Base-by-base conservation (phyloP, 2,888 invertebrate species). In the Aelia acuminata region DNA sequence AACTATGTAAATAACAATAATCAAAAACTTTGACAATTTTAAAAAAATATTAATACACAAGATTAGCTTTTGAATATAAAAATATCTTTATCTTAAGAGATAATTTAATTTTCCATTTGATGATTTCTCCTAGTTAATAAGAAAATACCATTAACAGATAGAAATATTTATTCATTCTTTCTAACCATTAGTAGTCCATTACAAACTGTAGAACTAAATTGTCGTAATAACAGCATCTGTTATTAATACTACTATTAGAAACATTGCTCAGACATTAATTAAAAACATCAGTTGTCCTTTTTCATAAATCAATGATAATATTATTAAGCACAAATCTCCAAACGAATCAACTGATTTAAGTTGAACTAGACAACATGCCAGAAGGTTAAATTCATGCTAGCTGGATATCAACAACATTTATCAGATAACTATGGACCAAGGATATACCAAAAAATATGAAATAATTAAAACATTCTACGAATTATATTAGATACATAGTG, bases 221-320 rank as follows among this genome's bases (percentile, higher is more conserved):
- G 80, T 80, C 43, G 80, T 80, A 80, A 80, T 80, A 80, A 80
- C 80, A 80, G 80, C 80, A 80, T 80, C 80, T 5, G 43, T 80
- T 39, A 80, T 80, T 47, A 80, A n/a, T 80, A 80, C 80, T n/a
- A 80, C 80, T 75, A 80, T 39, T 47, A 80, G 43, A 43, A 47
- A 80, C 80, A 80, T 80, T 43, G 39, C 80, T 47, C 63, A 70
- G 15, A 70, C 31, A 70, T 70, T 35, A 35, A 35, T 70, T 70
- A 70, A 70, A 70, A 70, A 4, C 63, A 20, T 70, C 63, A 70
- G 18, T 35, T 31, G 8, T 35, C 7, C 63, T 70, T 70, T 4
- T 31, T 35, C 63, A 70, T 35, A 70, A 70, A 1, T 4, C 63
- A 70, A 35, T 20, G 63, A 70, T 70, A 35, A 35, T 70, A 35